Base-by-base conservation (phyloP, 1,140 invertebrate genomes). In the Drosophila carrolli region DNA sequence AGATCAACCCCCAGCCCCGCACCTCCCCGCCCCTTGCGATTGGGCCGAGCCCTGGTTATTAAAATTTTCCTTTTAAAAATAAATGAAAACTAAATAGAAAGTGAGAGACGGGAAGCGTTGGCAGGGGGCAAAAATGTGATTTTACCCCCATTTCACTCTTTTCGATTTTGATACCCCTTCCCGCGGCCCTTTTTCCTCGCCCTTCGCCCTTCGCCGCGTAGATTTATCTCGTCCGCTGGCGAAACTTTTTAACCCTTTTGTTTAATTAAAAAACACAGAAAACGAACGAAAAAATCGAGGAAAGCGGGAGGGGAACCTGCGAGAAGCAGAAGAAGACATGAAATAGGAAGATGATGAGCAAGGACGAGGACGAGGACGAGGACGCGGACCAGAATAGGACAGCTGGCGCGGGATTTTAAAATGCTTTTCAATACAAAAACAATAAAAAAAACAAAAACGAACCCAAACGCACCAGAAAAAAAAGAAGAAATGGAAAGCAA, bases 41-140 rank as follows among this genome's bases (percentile, higher is more conserved):
- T 32, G 29, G 6, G 48, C 59, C 79, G 71, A 79, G 79, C 70
- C 83, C 78, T 79, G 78, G 78, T 88, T 88, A 88, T 88, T 88
- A 88, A 88, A 88, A 88, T 73, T 88, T 77, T 88, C 76, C 70
- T 89, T 88, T 88, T 66, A 80, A 78, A 86, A 89, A 83, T 89
- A 88, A 86, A 86, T 83, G 83, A 83, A 88, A 88, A 88, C 83
- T 86, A 88, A 89, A 88, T 83, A 88, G 76, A 88, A 88, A 83
- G 35, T 27, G 43, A 63, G 32, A 53, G 59, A 73, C 32, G 65
- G 56, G 58, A 44, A 19, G 11, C 44, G 51, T 8, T 51, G 14
- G 35, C 37, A 10, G 16, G 27, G 73, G 56, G 55, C 59, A 86
- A 82, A 81, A 82, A 77, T 88, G 77, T 88, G 84, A 89, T 88